Evolutionary conservation across 1,140 invertebrate genomes (phyloP).

Genomic region (Himalopsyche phryganea): DNA sequence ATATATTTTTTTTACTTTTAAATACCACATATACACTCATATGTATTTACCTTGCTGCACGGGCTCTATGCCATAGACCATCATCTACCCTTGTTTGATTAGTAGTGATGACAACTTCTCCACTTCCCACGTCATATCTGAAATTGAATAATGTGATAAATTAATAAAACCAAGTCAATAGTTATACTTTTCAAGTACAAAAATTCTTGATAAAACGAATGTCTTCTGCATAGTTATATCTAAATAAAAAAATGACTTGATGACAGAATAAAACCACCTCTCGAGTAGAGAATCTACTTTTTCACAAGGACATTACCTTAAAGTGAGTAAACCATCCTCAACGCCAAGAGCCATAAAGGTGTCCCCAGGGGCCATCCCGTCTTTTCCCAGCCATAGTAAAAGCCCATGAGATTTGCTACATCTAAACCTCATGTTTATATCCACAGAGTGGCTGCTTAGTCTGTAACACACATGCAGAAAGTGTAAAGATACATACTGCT

Average conservation of each 20-base stretch:
- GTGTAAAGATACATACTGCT: not conserved
- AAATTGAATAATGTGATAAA: slow-evolving; percentile 6
- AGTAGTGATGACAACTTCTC: slow-evolving; percentile 75
- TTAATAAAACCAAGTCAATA: too few relatives aligned
- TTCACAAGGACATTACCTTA: slow-evolving; percentile 38
- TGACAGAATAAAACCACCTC: not conserved
- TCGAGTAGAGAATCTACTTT: not conserved
- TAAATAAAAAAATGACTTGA: not conserved
- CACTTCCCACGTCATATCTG: slow-evolving; percentile 72
- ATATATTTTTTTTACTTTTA: too few relatives aligned
- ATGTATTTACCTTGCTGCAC: slow-evolving; percentile 81
- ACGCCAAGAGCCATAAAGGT: slow-evolving; percentile 82
- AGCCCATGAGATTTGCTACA: slow-evolving; percentile 67
- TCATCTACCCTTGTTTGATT: slow-evolving; percentile 87
- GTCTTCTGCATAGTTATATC: too few relatives aligned
- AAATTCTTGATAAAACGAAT: too few relatives aligned
- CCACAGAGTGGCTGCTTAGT: slow-evolving; percentile 72
- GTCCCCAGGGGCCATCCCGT: slow-evolving; percentile 61
- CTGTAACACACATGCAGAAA: slow-evolving; percentile 48
- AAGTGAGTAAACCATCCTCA: slow-evolving; percentile 61
- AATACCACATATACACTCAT: too few relatives aligned
- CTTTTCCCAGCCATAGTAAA: slow-evolving; percentile 85
- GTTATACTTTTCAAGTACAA: too few relatives aligned
- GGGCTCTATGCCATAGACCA: slow-evolving; percentile 86
- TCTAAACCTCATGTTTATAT: slow-evolving; percentile 77